These are phyloP conservation scores for Saccopteryx leptura DNA, from an alignment of 2,113 vertebrate species.

Conservation along the genomic window DNA sequence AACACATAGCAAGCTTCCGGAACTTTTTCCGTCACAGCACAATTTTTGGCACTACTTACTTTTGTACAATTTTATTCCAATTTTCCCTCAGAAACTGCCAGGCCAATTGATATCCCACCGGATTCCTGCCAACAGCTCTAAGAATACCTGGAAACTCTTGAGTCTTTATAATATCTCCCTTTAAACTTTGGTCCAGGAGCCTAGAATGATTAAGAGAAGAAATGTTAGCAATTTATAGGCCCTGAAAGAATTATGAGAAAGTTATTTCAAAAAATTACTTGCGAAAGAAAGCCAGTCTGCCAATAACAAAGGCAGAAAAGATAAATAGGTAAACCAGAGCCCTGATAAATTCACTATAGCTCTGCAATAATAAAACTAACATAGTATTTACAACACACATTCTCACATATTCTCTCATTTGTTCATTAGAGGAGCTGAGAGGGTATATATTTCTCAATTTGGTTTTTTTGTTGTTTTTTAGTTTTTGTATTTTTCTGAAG, in stretches of 20 bases:
- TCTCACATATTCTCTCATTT: constrained; percentile 17
- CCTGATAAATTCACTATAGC: neutral
- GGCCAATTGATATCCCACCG: constrained; percentile 89
- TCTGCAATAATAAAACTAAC: constrained; percentile 25
- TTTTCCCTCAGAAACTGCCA: constrained; percentile 93
- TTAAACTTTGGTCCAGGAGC: constrained; percentile 94
- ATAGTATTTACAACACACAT: neutral
- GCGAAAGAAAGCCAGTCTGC: neutral
- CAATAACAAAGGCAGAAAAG: neutral
- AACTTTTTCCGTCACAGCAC: neutral
- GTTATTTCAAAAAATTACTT: neutral
- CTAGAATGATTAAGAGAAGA: constrained; percentile 83
- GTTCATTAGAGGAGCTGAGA: constrained; percentile 22
- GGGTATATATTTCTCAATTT: constrained; percentile 25
- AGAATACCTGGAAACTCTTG: constrained; percentile 93
- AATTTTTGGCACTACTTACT: constrained; percentile 89
- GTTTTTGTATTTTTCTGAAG: too few species aligned
- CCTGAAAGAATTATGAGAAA: neutral
- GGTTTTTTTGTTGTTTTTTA: neutral
- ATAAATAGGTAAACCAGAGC: neutral
- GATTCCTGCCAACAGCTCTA: constrained; percentile 89
- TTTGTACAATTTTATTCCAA: constrained; percentile 92
- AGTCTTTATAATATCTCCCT: constrained; percentile 92
- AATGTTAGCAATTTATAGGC: constrained; percentile 1
- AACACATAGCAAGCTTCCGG: neutral